Base-by-base conservation (phyloP, 2,888 invertebrate species). In the Epsilonema sp. region DNA sequence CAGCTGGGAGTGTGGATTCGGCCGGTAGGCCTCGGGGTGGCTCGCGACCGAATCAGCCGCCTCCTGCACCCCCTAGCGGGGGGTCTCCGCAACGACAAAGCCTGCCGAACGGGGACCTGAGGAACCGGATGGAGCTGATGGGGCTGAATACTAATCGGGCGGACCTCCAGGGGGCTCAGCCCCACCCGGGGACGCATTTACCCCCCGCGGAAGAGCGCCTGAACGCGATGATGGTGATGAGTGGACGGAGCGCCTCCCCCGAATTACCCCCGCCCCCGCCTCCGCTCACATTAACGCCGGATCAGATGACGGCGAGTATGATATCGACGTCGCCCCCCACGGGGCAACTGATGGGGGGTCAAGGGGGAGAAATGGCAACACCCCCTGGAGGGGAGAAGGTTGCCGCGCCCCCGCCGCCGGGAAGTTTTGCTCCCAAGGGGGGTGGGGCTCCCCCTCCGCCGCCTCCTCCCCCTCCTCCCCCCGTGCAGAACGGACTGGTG, bases 371-470 rank as follows among this genome's bases (percentile, higher is more conserved):
- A 37, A 19, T 25, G 39, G 21, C 39, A 8, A 39, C 39, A 19
- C 21, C 39, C 20, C 19, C 8, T 8, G 19, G 5, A 8, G 16
- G 11, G 11, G 31, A 31, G 31, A 31, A 31, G 16, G 20, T n/a
- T 40, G 22, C 52, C 1, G 36, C 41, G n/a, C 31, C 49, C n/a
- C 25, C 24, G 26, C 25, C 8, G 23, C 13, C 25, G 26, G 2
- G 23, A 3, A 3, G 13, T 3, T 3, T 13, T 16, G 16, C 39
- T 3, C 8, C 42, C 4, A 21, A 16, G 24, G 3, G 54, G 5
- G 25, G 8, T 16, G 4, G 3, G 21, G 26, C 37, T 25, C 39
- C 45, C 22, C 58, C 60, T 1, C 59, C 60, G 5, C 61, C 50
- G 1, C 50, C 50, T 4, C 50, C 50, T 21, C 48, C 50, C 20